phyloP scores from a whole-genome alignment of 1,140 invertebrate species.

The Vanessa atalanta region DNA sequence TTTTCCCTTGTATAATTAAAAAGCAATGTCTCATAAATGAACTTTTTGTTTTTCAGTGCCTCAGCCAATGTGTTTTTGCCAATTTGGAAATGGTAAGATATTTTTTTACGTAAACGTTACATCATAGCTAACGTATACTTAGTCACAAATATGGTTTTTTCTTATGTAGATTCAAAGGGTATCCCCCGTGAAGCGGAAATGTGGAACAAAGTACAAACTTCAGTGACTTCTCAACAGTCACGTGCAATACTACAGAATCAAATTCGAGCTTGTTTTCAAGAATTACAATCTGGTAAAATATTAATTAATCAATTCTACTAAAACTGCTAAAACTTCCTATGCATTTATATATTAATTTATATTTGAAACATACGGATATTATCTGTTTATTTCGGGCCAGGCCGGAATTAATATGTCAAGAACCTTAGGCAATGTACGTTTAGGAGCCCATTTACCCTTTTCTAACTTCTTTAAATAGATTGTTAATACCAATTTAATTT shows the following conservation, averaged over 20 bases:
- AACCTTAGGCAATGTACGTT: too few relatives aligned
- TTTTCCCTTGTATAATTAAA: neutral
- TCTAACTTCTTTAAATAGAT: too few relatives aligned
- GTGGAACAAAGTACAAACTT: slow-evolving; percentile 66
- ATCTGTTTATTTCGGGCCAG: too few relatives aligned
- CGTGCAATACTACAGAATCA: slow-evolving; percentile 58
- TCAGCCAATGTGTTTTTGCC: slow-evolving; percentile 72
- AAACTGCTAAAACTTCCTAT: too few relatives aligned
- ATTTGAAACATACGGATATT: neutral
- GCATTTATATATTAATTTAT: neutral
- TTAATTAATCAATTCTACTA: neutral
- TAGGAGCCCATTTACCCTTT: too few relatives aligned
- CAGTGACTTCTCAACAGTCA: slow-evolving; percentile 67
- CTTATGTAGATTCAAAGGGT: slow-evolving; percentile 65
- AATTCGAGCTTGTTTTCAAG: slow-evolving; percentile 65
- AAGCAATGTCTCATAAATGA: neutral
- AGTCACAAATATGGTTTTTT: slow-evolving; percentile 12
- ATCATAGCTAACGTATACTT: slow-evolving; percentile 1
- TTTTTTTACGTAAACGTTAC: neutral
- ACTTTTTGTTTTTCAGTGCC: slow-evolving; percentile 60
- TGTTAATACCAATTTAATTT: too few relatives aligned
- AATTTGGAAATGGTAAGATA: slow-evolving; percentile 71
- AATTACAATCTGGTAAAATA: slow-evolving; percentile 63
- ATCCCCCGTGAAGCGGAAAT: slow-evolving; percentile 67
- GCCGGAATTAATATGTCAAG: too few relatives aligned